phyloP scores from a whole-genome alignment of 2,797 vertebrate species.

The Potorous gilbertii region DNA sequence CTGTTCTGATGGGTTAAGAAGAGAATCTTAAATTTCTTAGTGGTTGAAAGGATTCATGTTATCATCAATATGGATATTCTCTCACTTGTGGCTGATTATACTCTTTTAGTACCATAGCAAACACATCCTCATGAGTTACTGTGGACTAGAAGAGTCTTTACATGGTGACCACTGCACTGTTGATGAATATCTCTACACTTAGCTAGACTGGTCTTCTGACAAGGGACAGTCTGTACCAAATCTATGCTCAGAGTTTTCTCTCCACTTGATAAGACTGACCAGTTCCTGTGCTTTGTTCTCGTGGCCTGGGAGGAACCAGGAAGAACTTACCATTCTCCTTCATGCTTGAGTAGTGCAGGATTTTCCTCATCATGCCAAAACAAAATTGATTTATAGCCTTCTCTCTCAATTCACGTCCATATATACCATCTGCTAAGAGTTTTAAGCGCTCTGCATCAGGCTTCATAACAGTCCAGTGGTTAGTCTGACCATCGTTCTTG shows the following conservation, averaged over 20 bases:
- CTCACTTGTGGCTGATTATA: neutral
- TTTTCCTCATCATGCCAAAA: neutral
- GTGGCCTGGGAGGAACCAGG: neutral
- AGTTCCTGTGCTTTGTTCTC: neutral
- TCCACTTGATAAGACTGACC: neutral
- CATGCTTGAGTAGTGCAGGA: neutral
- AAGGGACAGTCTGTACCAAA: neutral
- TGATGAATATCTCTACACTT: neutral
- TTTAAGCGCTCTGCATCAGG: neutral
- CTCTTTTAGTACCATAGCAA: neutral
- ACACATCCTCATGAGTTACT: neutral
- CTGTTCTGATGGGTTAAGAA: neutral
- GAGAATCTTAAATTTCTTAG: neutral
- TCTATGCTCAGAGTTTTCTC: neutral
- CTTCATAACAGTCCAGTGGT: neutral
- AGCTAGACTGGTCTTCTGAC: neutral
- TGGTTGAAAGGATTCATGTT: neutral
- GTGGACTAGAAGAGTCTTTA: neutral
- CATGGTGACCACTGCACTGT: neutral
- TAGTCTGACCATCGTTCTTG: neutral
- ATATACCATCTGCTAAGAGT: neutral
- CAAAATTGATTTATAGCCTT: neutral
- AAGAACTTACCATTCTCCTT: neutral
- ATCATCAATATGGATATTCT: neutral
- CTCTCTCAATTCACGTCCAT: rapidly evolving